phyloP scores from a whole-genome alignment of 1,140 invertebrate species.

The Diachasma alloeum region DNA sequence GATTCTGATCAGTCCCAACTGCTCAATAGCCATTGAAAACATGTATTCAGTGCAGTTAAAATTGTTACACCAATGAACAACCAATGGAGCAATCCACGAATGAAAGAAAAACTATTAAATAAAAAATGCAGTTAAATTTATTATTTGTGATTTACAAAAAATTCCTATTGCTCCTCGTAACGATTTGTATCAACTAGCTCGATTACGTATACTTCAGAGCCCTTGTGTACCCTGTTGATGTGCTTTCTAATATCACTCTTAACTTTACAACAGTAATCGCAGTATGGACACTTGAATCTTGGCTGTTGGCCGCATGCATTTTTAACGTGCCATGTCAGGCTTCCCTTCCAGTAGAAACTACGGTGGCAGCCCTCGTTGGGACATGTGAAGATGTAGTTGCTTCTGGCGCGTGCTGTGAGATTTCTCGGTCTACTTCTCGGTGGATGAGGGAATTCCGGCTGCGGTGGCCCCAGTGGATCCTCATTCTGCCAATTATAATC shows the following conservation, averaged over 20 bases:
- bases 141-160: background rate
- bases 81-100: background rate
- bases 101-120: background rate
- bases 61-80: background rate
- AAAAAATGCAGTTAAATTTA: background rate
- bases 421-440: background rate
- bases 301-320: constrained; percentile 48
- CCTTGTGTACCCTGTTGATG: background rate
- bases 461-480: background rate
- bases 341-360: constrained; percentile 24
- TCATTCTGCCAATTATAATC: background rate
- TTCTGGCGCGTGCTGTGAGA: background rate
- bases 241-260: constrained; percentile 10
- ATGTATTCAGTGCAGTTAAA: background rate
- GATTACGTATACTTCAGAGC: background rate
- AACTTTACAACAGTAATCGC: constrained; percentile 59
- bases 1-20: background rate
- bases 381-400: constrained; percentile 12
- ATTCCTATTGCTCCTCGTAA: background rate
- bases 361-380: constrained; percentile 23
- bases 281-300: constrained; percentile 77
- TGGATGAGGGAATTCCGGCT: background rate
- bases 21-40: background rate
- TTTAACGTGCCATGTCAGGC: constrained; percentile 10
- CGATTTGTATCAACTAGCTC: background rate